These are phyloP conservation scores for Pollenia griseotomentosa DNA, from an alignment of 2,888 invertebrate genomes.

Conservation along the genomic window DNA sequence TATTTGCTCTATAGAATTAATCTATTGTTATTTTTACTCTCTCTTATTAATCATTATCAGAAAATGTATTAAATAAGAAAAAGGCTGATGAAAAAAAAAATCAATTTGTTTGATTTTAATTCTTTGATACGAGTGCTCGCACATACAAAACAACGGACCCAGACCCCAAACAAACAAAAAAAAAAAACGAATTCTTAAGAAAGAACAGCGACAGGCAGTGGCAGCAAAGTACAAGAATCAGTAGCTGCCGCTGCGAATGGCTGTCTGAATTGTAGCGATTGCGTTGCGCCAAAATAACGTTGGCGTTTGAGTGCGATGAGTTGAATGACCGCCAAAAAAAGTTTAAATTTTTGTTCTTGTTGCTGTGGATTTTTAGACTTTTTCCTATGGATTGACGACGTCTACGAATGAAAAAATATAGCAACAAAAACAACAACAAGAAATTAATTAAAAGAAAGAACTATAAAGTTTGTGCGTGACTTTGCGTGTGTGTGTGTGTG, in stretches of 20 bases:
- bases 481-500: conserved; percentile 12
- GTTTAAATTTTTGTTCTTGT: conserved; percentile 52
- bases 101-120: conserved; percentile 49
- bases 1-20: too few species aligned
- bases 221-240: conserved; percentile 40
- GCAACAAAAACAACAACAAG: conserved; percentile 18
- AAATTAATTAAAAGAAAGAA: conserved; percentile 26
- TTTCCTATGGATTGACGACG: conserved; percentile 78
- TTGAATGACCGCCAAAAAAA: conserved; percentile 84
- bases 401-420: conserved; percentile 35
- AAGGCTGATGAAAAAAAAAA: conserved; percentile 16
- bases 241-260: conserved; percentile 27
- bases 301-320: conserved; percentile 74
- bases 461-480: background rate
- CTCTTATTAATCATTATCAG: conserved; percentile 45
- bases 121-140: conserved; percentile 22
- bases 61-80: conserved; percentile 21
- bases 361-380: conserved; percentile 83
- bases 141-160: conserved; percentile 9
- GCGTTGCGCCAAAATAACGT: conserved; percentile 55
- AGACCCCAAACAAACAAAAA: conserved; percentile 22
- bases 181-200: conserved; percentile 45
- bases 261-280: conserved; percentile 44
- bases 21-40: background rate
- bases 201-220: conserved; percentile 17